Base-by-base conservation (phyloP, 2,888 invertebrate species). In the Pomacea canaliculata region DNA sequence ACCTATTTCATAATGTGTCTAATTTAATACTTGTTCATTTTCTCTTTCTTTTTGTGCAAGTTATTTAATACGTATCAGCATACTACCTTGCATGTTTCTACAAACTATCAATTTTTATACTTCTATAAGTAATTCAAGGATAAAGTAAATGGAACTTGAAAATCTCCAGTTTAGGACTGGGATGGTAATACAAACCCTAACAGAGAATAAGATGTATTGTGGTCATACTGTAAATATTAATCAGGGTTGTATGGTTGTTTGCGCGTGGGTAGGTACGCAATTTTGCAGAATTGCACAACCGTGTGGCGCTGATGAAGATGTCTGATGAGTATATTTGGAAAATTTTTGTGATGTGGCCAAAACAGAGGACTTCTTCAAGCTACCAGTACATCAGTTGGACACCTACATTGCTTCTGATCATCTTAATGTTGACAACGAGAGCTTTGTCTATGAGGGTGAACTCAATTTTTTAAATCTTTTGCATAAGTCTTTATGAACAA, bases 211-310 rank as follows among this genome's bases (percentile, higher is more conserved):
- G 5, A 37, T 37, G 37, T 37, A 5, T 37, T 5, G 37, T 37
- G 37, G 37, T 37, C 37, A 37, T 37, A 37, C 5, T 37, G 37
- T 37, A 37, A 37, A 5, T 37, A 37, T 5, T 37, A 37, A 37
- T 37, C 37, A 37, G 37, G 37, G 4, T 37, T 63, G 23, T 23
- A 23, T 23, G 23, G 23, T 70, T 65, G 23, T 56, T 63, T 65
- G 5, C 59, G 4, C 37, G 9, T 27, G 18, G 59, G 12, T 71
- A 78, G 80, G 80, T 92, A 12, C 88, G 90, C 67, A 88, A 89
- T 59, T 91, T 92, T 82, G 92, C 92, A 16, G 91, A 91, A 80
- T 89, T 89, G 76, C 91, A 92, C 82, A 90, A 90, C 63, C 85
- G 89, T 18, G 80, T 81, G 65, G 87, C 88, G 71, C 81, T 91